A percentile compares a stretch with the other conserved stretches of the same genome.
These are phyloP conservation scores for Anastatus disparis DNA, from an alignment of 1,140 invertebrate genomes.

Conservation along the genomic window DNA sequence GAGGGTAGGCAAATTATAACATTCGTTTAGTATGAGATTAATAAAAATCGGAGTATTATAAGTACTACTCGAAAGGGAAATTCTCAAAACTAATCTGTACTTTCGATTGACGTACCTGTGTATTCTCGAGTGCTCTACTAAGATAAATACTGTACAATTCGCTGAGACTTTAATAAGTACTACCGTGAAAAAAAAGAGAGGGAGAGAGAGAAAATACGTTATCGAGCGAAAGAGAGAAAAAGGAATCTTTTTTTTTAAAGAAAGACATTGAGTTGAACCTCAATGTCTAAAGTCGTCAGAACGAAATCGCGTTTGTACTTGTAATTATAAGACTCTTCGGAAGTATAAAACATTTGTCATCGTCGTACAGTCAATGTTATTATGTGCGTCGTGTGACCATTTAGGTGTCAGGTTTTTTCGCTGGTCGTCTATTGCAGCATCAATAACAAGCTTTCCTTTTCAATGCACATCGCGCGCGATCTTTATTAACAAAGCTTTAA, in stretches of 20 bases:
- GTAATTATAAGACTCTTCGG: constrained; percentile 43
- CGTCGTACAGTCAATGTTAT: constrained; percentile 32
- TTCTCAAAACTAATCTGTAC: constrained; percentile 22
- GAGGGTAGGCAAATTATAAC: constrained; percentile 20
- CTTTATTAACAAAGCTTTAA: constrained; percentile 10
- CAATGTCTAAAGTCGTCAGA: constrained; percentile 21
- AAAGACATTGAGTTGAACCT: constrained; percentile 3
- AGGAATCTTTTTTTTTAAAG: constrained; percentile 17
- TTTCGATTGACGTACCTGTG: constrained; percentile 24
- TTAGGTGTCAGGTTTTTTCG: constrained; percentile 42
- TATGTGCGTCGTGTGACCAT: constrained; percentile 32
- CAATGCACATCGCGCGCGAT: background rate
- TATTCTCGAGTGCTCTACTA: constrained; percentile 30
- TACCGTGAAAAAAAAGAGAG: constrained; percentile 8
- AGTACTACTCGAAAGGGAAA: constrained; percentile 28
- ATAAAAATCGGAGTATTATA: constrained; percentile 14
- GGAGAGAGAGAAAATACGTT: background rate
- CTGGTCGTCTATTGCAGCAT: constrained; percentile 24
- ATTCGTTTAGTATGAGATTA: constrained; percentile 31
- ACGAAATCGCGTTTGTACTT: constrained; percentile 41
- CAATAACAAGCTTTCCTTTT: constrained; percentile 10
- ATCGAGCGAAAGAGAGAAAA: background rate
- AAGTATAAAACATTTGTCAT: constrained; percentile 35
- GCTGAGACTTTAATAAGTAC: constrained; percentile 30
- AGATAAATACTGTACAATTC: constrained; percentile 37